Evolutionary conservation across 2,797 vertebrate genomes (phyloP).

Genomic region (Furcifer pardalis): DNA sequence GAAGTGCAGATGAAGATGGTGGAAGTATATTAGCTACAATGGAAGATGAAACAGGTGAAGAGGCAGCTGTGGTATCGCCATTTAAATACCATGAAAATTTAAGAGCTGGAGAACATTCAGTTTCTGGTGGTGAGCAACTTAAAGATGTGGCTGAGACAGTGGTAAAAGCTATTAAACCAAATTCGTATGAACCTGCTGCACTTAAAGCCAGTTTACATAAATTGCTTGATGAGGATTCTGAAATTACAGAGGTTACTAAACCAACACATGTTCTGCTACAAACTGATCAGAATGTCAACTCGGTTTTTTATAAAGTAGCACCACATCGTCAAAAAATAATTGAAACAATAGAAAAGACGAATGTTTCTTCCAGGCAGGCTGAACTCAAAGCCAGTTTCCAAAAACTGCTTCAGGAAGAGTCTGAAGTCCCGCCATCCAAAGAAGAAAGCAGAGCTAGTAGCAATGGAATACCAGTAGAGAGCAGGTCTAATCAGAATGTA

Average conservation of each 20-base stretch:
- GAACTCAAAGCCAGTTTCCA: conserved; percentile 45
- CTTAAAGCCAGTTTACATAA: conserved; percentile 37
- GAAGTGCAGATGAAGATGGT: neutral
- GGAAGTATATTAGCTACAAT: neutral
- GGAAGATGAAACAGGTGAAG: neutral
- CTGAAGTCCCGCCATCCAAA: conserved; percentile 20
- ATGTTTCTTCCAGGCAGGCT: conserved; percentile 31
- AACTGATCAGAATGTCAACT: neutral
- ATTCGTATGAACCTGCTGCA: neutral
- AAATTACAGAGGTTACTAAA: neutral
- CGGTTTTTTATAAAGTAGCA: conserved; percentile 5
- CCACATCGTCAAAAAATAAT: conserved; percentile 48
- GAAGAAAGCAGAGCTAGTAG: neutral
- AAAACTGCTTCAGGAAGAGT: conserved; percentile 50
- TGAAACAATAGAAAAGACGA: conserved; percentile 50
- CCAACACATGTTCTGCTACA: neutral
- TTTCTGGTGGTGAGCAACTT: neutral
- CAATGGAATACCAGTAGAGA: neutral
- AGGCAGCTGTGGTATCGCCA: neutral
- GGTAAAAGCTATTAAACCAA: neutral
- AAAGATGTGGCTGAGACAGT: conserved; percentile 3
- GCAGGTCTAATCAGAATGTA: neutral
- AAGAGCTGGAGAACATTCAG: neutral
- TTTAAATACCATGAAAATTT: neutral
- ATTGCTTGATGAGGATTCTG: conserved; percentile 16